Evolutionary conservation across 2,888 invertebrate genomes (phyloP).

Genomic region (Hydrotaea cyrtoneurina): DNA sequence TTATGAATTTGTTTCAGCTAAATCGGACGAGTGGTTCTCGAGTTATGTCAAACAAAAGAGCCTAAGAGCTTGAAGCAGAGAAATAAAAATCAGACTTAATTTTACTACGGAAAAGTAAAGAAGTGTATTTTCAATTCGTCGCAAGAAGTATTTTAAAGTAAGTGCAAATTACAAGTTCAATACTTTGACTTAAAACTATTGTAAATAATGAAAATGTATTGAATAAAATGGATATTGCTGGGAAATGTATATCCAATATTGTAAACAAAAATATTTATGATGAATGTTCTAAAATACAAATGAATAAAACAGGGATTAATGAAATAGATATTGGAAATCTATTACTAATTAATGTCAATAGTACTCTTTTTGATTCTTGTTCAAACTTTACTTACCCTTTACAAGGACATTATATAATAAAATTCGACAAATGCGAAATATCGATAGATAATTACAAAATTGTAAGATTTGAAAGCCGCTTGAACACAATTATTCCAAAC

Average conservation of each 20-base stretch:
- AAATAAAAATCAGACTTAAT: no score
- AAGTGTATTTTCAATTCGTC: no score
- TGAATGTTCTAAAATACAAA: conserved; percentile 17
- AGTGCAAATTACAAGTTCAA: no score
- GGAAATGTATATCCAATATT: not conserved
- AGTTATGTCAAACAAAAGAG: no score
- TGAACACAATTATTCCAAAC: conserved; percentile 7
- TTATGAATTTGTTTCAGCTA: no score
- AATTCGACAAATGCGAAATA: conserved; percentile 14
- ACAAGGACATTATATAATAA: conserved; percentile 20
- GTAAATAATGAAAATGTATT: conserved; percentile 22
- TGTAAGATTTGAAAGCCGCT: conserved; percentile 21
- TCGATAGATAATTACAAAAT: conserved; percentile 11
- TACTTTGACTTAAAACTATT: no score
- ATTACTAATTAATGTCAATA: conserved; percentile 6
- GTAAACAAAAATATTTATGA: not conserved
- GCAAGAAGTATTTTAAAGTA: no score
- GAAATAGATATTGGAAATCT: conserved; percentile 30
- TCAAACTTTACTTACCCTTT: conserved; percentile 12
- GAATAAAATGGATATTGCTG: conserved; percentile 10
- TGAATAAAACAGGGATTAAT: conserved; percentile 1
- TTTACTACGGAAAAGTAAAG: no score
- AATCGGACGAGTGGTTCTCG: no score
- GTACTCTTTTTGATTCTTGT: conserved; percentile 14
- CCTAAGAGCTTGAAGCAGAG: no score